Conservation (phyloP, 2,888 invertebrate genomes). For the Drosophila longiperda region DNA sequence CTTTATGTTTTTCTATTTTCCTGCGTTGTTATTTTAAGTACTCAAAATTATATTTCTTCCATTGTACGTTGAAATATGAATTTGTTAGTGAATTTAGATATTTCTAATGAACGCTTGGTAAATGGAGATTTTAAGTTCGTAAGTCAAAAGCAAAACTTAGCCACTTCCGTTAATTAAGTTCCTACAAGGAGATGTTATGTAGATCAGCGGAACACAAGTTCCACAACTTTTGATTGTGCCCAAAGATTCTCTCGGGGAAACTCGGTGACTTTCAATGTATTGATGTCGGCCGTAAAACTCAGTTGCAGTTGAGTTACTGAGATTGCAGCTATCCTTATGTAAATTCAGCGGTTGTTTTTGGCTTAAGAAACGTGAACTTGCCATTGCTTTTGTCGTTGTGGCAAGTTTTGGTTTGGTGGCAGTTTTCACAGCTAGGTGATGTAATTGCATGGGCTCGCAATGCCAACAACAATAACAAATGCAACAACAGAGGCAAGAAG, state of each 20-base stretch:
- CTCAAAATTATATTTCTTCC: background rate
- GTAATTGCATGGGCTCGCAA: constrained; percentile 30
- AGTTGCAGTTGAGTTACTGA: constrained; percentile 25
- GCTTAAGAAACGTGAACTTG: constrained; percentile 58
- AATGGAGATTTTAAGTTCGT: background rate
- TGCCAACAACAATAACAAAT: constrained; percentile 28
- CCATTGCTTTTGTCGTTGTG: constrained; percentile 35
- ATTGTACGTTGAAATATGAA: background rate
- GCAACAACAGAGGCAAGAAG: background rate
- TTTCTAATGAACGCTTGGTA: background rate
- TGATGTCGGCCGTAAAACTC: constrained; percentile 12
- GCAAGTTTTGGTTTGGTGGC: constrained; percentile 37
- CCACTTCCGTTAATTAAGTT: constrained; percentile 22
- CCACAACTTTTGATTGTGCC: constrained; percentile 37
- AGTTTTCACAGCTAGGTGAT: constrained; percentile 43
- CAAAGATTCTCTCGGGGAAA: constrained; percentile 31
- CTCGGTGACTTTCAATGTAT: constrained; percentile 37
- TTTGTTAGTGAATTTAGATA: background rate
- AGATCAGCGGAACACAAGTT: constrained; percentile 18
- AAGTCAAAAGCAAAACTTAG: background rate
- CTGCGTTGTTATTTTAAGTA: background rate
- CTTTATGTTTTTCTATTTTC: background rate
- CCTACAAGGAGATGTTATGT: constrained; percentile 11
- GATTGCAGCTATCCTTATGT: constrained; percentile 60
- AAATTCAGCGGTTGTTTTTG: constrained; percentile 56